Percentiles rank a stretch among this genome's conserved stretches.
Conservation (phyloP, 2,888 invertebrate genomes). For the Dryomyza anilis region DNA sequence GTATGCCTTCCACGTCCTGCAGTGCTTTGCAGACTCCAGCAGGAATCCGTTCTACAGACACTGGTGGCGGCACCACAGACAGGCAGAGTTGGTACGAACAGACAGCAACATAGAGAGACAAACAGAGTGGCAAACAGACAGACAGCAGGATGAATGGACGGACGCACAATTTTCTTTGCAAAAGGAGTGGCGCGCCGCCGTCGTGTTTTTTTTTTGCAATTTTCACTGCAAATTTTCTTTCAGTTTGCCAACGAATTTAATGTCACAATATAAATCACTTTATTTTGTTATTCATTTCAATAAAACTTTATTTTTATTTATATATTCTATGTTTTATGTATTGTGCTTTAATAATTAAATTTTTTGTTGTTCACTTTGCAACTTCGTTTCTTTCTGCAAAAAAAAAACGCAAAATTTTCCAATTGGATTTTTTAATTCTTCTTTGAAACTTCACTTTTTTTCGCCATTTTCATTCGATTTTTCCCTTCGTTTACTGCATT, state of each 20-base stretch:
- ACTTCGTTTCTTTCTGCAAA: background rate
- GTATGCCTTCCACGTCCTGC: background rate
- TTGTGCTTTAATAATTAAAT: background rate
- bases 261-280: background rate
- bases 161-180: constrained; percentile 33
- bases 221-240: background rate
- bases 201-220: constrained; percentile 12
- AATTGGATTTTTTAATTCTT: constrained; percentile 1
- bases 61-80: no score
- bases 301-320: background rate
- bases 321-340: background rate
- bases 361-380: background rate
- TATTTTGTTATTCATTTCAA: background rate
- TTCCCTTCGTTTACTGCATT: background rate
- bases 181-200: constrained; percentile 38
- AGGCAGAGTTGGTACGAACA: no score
- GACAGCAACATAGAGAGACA: constrained; percentile 1
- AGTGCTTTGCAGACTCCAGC: constrained; percentile 9
- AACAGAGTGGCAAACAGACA: background rate
- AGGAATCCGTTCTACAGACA: constrained; percentile 8
- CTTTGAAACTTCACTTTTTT: background rate
- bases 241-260: no score
- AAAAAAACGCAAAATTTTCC: constrained; percentile 5
- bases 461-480: background rate
- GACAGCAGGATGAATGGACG: constrained; percentile 16